Evolutionary conservation across 2,888 invertebrate genomes (phyloP).

Genomic region (Xanthorhoe designata): DNA sequence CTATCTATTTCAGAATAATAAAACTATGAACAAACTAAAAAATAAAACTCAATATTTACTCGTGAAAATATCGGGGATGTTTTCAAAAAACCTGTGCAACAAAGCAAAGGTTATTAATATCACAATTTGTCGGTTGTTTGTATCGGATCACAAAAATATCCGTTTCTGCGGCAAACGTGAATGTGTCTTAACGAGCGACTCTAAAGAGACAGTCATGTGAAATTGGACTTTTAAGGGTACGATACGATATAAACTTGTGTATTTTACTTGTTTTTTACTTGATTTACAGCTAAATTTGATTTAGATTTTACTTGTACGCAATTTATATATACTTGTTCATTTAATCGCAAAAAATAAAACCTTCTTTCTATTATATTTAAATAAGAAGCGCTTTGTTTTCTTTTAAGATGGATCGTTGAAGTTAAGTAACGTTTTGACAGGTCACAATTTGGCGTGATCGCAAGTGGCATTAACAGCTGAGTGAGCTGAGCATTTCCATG

Average conservation of each 20-base stretch:
- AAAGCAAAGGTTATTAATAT: slow-evolving; percentile 20
- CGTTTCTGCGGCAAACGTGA: slow-evolving; percentile 73
- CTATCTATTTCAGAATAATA: slow-evolving; percentile 1
- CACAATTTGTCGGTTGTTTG: slow-evolving; percentile 33
- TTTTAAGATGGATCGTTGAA: too few relatives aligned
- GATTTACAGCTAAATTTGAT: too few relatives aligned
- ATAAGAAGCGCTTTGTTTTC: too few relatives aligned
- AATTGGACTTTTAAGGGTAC: slow-evolving; percentile 44
- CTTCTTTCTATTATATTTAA: too few relatives aligned
- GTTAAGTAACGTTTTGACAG: too few relatives aligned
- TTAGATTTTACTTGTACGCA: too few relatives aligned
- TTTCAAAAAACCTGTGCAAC: slow-evolving; percentile 20
- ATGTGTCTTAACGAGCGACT: slow-evolving; percentile 80
- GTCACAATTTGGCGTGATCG: too few relatives aligned
- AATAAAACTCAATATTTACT: slow-evolving; percentile 2
- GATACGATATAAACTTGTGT: slow-evolving; percentile 51
- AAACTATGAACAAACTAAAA: slow-evolving; percentile 15
- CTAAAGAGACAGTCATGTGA: slow-evolving; percentile 65
- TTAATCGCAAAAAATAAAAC: too few relatives aligned
- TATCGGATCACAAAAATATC: slow-evolving; percentile 68
- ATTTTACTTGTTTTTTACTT: too few relatives aligned
- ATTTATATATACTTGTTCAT: too few relatives aligned
- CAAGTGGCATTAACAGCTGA: too few relatives aligned
- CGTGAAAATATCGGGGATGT: slow-evolving; percentile 2
- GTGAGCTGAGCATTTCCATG: too few relatives aligned